Conservation (phyloP, 92 coral and sea anemone species). For the Parazoanthus swiftii region DNA sequence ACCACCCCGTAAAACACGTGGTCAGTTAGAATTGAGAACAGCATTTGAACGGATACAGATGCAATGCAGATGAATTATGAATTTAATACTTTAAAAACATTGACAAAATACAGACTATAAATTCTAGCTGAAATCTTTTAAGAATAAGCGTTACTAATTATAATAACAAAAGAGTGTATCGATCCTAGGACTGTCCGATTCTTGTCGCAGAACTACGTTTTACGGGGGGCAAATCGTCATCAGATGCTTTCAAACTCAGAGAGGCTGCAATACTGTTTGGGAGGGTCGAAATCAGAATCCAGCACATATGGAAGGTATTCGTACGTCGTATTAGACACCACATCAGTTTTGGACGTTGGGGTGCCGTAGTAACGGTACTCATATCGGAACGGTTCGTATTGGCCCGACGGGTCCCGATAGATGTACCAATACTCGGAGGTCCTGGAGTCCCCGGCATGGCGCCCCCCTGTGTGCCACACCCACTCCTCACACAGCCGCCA, state of each 20-base stretch:
- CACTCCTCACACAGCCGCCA: slow-evolving; percentile 62
- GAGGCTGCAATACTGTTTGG: slow-evolving; percentile 2
- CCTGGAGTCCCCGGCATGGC: slow-evolving; percentile 22
- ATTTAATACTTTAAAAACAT: too few relatives aligned
- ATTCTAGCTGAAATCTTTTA: too few relatives aligned
- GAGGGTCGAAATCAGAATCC: slow-evolving; percentile 28
- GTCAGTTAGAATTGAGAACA: too few relatives aligned
- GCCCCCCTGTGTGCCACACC: slow-evolving; percentile 72
- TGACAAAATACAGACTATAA: too few relatives aligned
- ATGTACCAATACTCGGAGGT: slow-evolving; percentile 48
- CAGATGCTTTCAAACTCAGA: slow-evolving; percentile 21
- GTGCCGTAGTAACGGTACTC: slow-evolving; percentile 20
- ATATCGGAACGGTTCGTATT: slow-evolving; percentile 17
- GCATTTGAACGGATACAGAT: too few relatives aligned
- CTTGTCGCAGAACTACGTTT: not conserved
- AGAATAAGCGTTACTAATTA: too few relatives aligned
- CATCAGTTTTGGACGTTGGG: slow-evolving; percentile 19
- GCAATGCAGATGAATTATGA: too few relatives aligned
- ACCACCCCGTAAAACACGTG: too few relatives aligned
- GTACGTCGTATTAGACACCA: slow-evolving; percentile 16
- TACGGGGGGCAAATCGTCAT: not conserved
- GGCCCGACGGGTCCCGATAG: not conserved
- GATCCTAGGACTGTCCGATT: too few relatives aligned
- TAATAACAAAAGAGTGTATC: too few relatives aligned
- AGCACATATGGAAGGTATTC: not conserved